Conservation (phyloP, 2,797 vertebrate species). For the Xiphophorus birchmanni region DNA sequence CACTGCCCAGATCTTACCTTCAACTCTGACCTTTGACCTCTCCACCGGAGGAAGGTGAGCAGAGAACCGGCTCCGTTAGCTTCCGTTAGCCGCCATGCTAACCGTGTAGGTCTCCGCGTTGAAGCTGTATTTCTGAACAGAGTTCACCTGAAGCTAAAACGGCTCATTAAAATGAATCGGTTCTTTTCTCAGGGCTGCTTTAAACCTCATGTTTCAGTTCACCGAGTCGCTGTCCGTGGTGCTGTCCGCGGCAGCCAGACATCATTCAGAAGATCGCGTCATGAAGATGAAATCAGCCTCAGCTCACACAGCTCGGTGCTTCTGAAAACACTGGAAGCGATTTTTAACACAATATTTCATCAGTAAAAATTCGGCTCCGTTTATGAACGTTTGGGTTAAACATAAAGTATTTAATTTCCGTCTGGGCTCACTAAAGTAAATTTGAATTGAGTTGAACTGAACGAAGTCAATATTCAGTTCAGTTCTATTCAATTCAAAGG, state of each 20-base stretch:
- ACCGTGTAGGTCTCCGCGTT: neutral
- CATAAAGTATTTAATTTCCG: neutral
- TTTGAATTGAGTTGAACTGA: too few relatives aligned
- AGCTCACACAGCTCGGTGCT: neutral
- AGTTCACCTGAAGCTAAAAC: too few relatives aligned
- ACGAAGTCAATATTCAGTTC: too few relatives aligned
- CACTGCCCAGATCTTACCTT: accelerated
- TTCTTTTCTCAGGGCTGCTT: neutral
- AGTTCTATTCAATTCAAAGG: too few relatives aligned
- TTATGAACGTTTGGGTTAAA: neutral
- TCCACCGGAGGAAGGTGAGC: constrained; percentile 10
- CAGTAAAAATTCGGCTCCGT: neutral
- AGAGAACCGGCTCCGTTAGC: neutral
- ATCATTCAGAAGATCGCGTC: accelerated
- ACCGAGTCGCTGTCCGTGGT: constrained; percentile 52
- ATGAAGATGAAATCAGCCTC: neutral
- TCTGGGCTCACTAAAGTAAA: too few relatives aligned
- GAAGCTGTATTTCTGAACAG: neutral
- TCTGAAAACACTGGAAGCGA: neutral
- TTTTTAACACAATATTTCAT: neutral
- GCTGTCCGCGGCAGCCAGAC: constrained; percentile 13
- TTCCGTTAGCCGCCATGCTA: constrained; percentile 27
- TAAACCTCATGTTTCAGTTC: neutral
- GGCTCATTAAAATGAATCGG: neutral
- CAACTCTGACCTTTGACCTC: neutral